Conservation (phyloP, 2,888 invertebrate genomes). For the Hyposoter didymator region DNA sequence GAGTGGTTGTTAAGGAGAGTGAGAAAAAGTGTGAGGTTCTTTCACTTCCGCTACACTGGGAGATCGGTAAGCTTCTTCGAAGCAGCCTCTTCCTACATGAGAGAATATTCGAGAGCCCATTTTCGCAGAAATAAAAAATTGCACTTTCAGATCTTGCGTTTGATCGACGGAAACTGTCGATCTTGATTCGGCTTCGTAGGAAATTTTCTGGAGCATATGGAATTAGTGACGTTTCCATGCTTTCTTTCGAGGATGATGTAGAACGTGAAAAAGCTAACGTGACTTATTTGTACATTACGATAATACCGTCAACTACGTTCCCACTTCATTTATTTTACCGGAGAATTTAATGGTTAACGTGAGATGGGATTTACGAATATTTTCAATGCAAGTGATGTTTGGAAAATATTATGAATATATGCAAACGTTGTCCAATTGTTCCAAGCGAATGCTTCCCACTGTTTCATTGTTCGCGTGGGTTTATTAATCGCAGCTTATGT, state of each 20-base stretch:
- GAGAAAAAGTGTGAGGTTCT: neutral
- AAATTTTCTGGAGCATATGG: neutral
- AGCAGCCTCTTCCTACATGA: neutral
- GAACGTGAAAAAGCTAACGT: neutral
- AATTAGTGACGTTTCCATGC: neutral
- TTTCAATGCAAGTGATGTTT: neutral
- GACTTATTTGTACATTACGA: neutral
- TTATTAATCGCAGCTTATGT: conserved; percentile 20
- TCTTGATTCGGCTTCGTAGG: neutral
- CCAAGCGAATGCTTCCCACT: neutral
- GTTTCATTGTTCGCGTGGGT: conserved; percentile 1
- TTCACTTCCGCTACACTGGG: conserved; percentile 3
- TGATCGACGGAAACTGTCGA: conserved; percentile 17
- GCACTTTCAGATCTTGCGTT: neutral
- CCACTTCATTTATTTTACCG: neutral
- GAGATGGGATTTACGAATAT: conserved; percentile 7
- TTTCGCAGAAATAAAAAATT: conserved; percentile 28
- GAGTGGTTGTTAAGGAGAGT: conserved; percentile 29
- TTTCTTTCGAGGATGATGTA: neutral
- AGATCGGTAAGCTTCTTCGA: conserved; percentile 1
- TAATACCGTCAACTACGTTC: neutral
- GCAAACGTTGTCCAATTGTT: conserved; percentile 1
- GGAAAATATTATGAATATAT: neutral
- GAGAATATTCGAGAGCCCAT: conserved; percentile 38
- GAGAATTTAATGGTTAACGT: neutral